Conservation (phyloP, 2,113 vertebrate species). For the Mionectes macconnelli region DNA sequence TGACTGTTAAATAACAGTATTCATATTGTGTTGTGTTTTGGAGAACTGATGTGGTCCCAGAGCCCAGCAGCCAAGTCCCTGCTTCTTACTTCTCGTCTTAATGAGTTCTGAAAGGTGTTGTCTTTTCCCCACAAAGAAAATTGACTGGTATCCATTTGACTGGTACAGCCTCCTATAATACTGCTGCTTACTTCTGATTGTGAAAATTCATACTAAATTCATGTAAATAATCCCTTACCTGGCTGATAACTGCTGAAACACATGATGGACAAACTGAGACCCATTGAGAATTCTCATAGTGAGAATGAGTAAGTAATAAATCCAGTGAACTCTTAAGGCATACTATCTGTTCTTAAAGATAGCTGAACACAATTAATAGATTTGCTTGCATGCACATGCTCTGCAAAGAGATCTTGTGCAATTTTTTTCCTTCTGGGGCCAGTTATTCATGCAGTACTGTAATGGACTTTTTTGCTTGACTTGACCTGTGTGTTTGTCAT, state of each 20-base stretch:
- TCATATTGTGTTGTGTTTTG: neutral
- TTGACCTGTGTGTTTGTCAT: neutral
- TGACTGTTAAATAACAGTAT: neutral
- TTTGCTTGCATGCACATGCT: rapidly evolving
- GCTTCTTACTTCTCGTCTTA: neutral
- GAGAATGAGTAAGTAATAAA: neutral
- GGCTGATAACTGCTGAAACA: neutral
- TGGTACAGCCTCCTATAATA: neutral
- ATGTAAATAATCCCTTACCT: neutral
- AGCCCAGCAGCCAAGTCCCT: neutral
- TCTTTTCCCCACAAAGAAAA: rapidly evolving
- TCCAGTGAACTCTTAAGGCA: neutral
- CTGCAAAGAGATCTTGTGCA: neutral
- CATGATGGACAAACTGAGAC: neutral
- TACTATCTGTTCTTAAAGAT: neutral
- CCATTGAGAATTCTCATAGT: too few species aligned
- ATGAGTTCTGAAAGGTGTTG: neutral
- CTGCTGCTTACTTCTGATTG: neutral
- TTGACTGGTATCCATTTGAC: neutral
- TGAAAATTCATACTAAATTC: neutral
- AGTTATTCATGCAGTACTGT: neutral
- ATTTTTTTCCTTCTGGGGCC: neutral
- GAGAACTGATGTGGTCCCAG: neutral
- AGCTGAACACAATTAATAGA: neutral
- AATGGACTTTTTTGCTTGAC: neutral